These are phyloP conservation scores for Mastomys coucha DNA, from an alignment of 2,113 vertebrate genomes.

Conservation along the genomic window DNA sequence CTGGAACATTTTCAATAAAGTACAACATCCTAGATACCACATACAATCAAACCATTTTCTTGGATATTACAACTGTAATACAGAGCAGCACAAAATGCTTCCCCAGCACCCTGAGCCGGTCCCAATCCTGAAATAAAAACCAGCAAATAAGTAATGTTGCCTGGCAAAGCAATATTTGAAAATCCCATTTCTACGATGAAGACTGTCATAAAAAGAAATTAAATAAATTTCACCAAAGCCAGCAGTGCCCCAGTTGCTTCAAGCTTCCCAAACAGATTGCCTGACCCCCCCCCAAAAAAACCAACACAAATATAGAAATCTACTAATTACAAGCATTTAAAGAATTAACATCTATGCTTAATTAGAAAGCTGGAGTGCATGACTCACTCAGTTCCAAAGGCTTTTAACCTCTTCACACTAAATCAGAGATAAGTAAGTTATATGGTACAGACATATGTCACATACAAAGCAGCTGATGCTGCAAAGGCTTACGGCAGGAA, in stretches of 20 bases:
- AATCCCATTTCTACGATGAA: conserved; percentile 77
- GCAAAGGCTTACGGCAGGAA: not conserved
- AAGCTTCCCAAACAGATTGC: conserved; percentile 65
- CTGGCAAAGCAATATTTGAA: conserved; percentile 74
- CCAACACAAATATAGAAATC: conserved; percentile 46
- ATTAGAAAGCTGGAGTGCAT: conserved; percentile 58
- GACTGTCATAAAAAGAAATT: conserved; percentile 77
- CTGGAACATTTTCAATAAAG: conserved; percentile 72
- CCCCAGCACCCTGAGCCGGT: conserved; percentile 57
- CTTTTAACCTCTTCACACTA: conserved; percentile 44
- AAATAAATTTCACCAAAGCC: conserved; percentile 74
- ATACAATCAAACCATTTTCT: conserved; percentile 71
- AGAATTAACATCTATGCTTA: conserved; percentile 56
- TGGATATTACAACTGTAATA: conserved; percentile 73
- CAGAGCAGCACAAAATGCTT: conserved; percentile 69
- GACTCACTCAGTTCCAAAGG: conserved; percentile 29
- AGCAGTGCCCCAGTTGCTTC: conserved; percentile 61
- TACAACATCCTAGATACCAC: conserved; percentile 53
- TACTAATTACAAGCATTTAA: conserved; percentile 67
- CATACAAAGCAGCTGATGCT: not conserved
- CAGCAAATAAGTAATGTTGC: conserved; percentile 72
- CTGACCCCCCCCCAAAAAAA: conserved; percentile 13
- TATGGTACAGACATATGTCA: not conserved
- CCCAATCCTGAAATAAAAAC: conserved; percentile 74
- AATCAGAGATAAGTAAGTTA: not conserved